Percentiles rank a stretch among this genome's conserved stretches.
phyloP scores from a whole-genome alignment of 2,113 vertebrate species.

The Anolis sagrei region DNA sequence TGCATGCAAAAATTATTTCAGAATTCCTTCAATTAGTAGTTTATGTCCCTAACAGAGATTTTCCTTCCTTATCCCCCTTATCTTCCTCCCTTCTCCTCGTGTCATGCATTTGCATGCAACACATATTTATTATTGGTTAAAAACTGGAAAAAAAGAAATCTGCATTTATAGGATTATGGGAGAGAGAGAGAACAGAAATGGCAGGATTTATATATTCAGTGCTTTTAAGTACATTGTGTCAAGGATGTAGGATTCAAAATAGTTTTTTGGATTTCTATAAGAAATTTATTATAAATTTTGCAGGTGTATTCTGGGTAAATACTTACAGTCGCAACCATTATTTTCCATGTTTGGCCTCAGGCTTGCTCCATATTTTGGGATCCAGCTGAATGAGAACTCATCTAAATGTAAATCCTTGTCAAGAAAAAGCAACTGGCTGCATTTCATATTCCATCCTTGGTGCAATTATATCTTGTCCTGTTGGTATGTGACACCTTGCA shows the following conservation, averaged over 20 bases:
- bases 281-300: constrained; percentile 30
- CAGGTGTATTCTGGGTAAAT: constrained; percentile 49
- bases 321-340: constrained; percentile 40
- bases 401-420: constrained; percentile 40
- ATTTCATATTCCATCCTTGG: constrained; percentile 23
- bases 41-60: not conserved
- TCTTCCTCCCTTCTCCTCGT: not conserved
- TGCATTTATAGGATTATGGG: not conserved
- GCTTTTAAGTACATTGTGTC: not conserved
- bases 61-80: not conserved
- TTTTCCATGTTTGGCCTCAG: constrained; percentile 37
- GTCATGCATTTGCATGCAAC: not conserved
- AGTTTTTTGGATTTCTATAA: constrained; percentile 30
- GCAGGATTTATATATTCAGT: not conserved
- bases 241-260: not conserved
- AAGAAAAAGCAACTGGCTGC: constrained; percentile 24
- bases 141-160: not conserved
- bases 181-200: not conserved
- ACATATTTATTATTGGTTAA: not conserved
- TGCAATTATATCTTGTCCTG: constrained; percentile 25
- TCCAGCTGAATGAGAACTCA: constrained; percentile 34
- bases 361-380: constrained; percentile 30
- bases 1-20: not conserved
- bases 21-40: not conserved
- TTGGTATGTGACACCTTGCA: constrained; percentile 17